phyloP scores from a whole-genome alignment of 2,113 vertebrate species.

The Phodopus roborovskii region DNA sequence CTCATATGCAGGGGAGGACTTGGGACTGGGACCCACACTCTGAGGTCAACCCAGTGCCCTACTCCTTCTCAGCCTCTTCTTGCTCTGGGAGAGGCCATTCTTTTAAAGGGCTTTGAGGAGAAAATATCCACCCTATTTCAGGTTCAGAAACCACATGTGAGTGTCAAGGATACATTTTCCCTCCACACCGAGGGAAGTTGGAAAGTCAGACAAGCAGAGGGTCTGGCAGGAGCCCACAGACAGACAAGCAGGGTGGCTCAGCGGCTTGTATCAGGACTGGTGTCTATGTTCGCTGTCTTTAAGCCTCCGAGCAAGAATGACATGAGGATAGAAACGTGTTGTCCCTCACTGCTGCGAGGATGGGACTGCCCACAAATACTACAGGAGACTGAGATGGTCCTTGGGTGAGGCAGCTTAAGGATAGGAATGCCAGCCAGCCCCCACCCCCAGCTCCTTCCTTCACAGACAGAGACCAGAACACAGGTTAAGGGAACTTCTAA shows the following conservation, averaged over 20 bases:
- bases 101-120: background rate
- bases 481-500: background rate
- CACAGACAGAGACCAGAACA: background rate
- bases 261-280: rapidly evolving
- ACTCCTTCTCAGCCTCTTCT: rapidly evolving
- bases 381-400: background rate
- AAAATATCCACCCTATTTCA: background rate
- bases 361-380: too few species aligned
- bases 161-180: background rate
- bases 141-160: background rate
- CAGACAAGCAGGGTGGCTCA: background rate
- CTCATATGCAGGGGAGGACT: background rate
- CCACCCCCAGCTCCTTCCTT: background rate
- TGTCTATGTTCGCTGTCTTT: background rate
- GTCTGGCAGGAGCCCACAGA: background rate
- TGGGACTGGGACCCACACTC: too few species aligned
- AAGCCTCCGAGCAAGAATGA: background rate
- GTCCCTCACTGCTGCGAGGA: background rate
- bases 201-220: background rate
- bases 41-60: background rate
- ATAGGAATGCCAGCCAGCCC: background rate
- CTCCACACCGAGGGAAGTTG: background rate
- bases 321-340: background rate
- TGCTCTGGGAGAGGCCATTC: background rate
- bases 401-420: background rate